Evolutionary conservation across 64 coral and sea anemone species (phyloP).

Genomic region (Cladopsammia gracilis): DNA sequence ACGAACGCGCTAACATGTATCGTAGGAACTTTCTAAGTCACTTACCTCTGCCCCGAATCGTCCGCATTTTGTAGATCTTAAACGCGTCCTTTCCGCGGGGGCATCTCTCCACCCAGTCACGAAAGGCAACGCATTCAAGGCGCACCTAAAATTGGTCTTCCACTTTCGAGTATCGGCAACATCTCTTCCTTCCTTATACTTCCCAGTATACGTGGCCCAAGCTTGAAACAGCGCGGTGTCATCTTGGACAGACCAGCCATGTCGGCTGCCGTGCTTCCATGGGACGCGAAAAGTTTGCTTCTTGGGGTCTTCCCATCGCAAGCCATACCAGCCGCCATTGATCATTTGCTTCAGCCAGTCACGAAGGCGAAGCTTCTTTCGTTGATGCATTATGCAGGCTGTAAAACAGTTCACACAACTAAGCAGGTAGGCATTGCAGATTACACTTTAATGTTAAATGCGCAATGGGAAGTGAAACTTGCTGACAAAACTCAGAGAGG

Average conservation of each 20-base stretch:
- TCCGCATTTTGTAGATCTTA: conserved; percentile 93
- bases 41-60: conserved; percentile 26
- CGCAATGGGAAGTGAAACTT: no score
- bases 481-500: not conserved
- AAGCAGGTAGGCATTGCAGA: not conserved
- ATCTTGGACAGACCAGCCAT: conserved; percentile 42
- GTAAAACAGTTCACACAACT: not conserved
- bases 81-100: conserved; percentile 89
- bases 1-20: no score
- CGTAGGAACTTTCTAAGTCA: not conserved
- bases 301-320: conserved; percentile 30
- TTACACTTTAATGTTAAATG: no score
- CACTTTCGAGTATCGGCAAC: conserved; percentile 81
- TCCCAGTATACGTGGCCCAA: conserved; percentile 61
- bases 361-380: conserved; percentile 34
- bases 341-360: conserved; percentile 34
- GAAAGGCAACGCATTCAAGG: conserved; percentile 90
- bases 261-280: conserved; percentile 56
- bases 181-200: conserved; percentile 61
- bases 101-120: conserved; percentile 70
- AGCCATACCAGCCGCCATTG: not conserved
- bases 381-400: conserved; percentile 11
- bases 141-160: conserved; percentile 99
- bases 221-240: conserved; percentile 62
- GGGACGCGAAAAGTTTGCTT: conserved; percentile 35